Evolutionary conservation across 2,113 vertebrate genomes (phyloP).

Genomic region (Macrotis lagotis): DNA sequence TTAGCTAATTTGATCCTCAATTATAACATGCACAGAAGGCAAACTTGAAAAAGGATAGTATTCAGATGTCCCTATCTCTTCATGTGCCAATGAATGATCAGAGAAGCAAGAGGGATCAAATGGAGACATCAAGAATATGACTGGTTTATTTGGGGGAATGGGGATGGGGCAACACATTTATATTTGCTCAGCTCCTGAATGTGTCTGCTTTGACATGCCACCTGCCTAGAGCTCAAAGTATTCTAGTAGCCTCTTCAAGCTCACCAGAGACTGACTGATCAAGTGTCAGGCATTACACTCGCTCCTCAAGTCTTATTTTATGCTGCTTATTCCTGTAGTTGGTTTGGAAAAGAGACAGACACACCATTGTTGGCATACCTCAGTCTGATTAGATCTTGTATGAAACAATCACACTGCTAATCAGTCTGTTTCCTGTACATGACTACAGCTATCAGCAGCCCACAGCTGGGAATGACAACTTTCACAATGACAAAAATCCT

Average conservation of each 20-base stretch:
- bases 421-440: conserved; percentile 35
- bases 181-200: conserved; percentile 26
- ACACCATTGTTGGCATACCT: conserved; percentile 12
- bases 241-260: background rate
- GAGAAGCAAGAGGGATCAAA: background rate
- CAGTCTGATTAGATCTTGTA: conserved; percentile 39
- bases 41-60: conserved; percentile 31
- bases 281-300: background rate
- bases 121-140: background rate
- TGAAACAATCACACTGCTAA: conserved; percentile 44
- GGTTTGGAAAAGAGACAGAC: conserved; percentile 38
- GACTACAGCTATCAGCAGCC: conserved; percentile 35
- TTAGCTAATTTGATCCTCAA: background rate
- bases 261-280: conserved; percentile 32
- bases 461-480: conserved; percentile 43
- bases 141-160: background rate
- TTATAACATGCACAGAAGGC: background rate
- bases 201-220: conserved; percentile 2
- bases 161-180: background rate
- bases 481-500: conserved; percentile 61
- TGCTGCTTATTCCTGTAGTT: background rate
- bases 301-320: conserved; percentile 3
- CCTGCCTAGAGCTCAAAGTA: background rate
- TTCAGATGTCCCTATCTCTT: conserved; percentile 24
- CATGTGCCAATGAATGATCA: background rate